Percentiles rank a stretch among this genome's conserved stretches.
Evolutionary conservation across 2,113 vertebrate species (phyloP).

Genomic region (Fregata magnificens): DNA sequence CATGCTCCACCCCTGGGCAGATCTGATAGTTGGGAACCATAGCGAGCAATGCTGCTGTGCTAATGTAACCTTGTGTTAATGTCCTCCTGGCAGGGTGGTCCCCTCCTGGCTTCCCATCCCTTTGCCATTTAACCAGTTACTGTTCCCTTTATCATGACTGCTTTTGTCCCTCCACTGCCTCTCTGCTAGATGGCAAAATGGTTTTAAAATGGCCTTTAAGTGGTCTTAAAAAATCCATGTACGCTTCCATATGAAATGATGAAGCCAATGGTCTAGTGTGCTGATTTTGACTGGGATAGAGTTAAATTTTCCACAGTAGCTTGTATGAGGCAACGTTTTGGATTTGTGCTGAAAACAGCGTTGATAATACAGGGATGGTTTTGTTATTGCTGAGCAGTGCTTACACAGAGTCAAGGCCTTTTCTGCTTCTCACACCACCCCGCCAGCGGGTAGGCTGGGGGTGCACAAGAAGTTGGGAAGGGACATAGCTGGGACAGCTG

Average conservation of each 20-base stretch:
- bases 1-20: accelerated
- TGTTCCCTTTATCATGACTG: neutral
- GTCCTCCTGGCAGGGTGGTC: neutral
- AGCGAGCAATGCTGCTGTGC: neutral
- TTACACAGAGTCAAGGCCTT: too few species aligned
- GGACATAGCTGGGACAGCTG: neutral
- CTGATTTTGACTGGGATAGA: neutral
- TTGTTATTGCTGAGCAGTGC: too few species aligned
- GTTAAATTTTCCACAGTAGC: neutral
- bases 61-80: neutral
- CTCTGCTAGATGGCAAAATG: neutral
- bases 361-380: neutral
- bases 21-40: neutral
- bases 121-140: neutral
- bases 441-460: too few species aligned
- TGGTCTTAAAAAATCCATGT: neutral
- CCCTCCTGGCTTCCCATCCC: neutral
- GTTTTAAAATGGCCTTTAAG: neutral
- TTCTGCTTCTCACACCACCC: too few species aligned
- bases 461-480: neutral
- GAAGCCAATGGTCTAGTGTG: neutral
- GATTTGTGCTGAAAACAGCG: neutral
- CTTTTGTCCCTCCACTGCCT: neutral
- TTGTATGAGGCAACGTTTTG: neutral
- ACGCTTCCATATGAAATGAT: neutral